phyloP scores from a whole-genome alignment of 2,797 vertebrate genomes.

The Glyptemys insculpta region DNA sequence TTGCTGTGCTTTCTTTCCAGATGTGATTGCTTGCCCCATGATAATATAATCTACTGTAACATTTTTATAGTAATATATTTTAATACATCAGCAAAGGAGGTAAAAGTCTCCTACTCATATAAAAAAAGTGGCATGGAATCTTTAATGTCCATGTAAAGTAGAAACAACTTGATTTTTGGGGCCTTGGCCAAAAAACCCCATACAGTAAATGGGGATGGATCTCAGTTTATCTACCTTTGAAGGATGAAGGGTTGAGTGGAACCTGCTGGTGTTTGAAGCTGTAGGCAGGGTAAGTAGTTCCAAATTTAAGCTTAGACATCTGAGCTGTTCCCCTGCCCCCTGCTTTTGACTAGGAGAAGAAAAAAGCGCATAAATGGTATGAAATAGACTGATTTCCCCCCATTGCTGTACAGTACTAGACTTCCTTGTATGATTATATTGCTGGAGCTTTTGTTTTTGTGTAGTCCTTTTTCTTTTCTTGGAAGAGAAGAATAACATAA shows the following conservation, averaged over 20 bases:
- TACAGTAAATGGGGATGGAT: neutral
- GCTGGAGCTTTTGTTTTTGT: neutral
- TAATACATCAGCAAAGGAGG: neutral
- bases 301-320: conserved; percentile 26
- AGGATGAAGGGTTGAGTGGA: neutral
- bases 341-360: neutral
- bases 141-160: neutral
- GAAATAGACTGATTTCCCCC: neutral
- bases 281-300: neutral
- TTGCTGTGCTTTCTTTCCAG: neutral
- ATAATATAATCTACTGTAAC: neutral
- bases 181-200: neutral
- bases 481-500: neutral
- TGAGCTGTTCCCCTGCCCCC: neutral
- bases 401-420: neutral
- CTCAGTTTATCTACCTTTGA: neutral
- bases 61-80: neutral
- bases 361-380: neutral
- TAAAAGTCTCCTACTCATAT: neutral
- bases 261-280: neutral
- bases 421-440: conserved; percentile 5
- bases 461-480: neutral
- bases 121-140: neutral
- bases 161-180: neutral
- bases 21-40: neutral